Conservation (phyloP, 2,797 vertebrate genomes). For the Numenius phaeopus region DNA sequence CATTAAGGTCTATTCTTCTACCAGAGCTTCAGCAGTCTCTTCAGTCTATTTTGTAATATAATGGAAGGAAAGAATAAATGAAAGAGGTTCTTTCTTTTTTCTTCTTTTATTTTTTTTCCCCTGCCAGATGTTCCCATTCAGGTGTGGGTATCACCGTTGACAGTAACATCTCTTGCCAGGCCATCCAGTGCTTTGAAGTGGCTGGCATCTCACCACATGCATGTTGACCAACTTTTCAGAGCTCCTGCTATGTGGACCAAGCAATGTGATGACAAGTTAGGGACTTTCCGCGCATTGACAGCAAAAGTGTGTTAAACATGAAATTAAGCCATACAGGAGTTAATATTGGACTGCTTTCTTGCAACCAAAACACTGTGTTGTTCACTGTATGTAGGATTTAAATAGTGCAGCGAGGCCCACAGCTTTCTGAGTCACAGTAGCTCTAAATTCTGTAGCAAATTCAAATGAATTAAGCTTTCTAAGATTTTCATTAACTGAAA, state of each 20-base stretch:
- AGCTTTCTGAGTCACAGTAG: slow-evolving; percentile 36
- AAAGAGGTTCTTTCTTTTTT: background rate
- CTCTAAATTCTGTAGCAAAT: slow-evolving; percentile 11
- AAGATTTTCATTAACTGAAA: slow-evolving; percentile 61
- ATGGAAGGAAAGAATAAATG: background rate
- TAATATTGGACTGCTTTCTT: background rate
- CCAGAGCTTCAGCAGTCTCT: background rate
- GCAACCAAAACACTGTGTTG: background rate
- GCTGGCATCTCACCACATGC: background rate
- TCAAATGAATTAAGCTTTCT: slow-evolving; percentile 51
- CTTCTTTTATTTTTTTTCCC: accelerated
- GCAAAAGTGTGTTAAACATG: background rate
- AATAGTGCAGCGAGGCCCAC: slow-evolving; percentile 21
- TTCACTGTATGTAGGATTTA: slow-evolving; percentile 4
- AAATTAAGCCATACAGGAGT: background rate
- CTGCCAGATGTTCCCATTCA: background rate
- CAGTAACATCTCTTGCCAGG: background rate
- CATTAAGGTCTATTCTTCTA: background rate
- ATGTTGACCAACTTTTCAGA: background rate
- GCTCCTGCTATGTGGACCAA: background rate
- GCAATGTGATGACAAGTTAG: background rate
- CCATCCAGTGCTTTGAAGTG: background rate
- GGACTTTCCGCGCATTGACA: background rate
- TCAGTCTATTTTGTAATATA: background rate
- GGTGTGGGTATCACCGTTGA: accelerated